phyloP scores from a whole-genome alignment of 2,888 invertebrate species.

The Hemithea aestivaria region DNA sequence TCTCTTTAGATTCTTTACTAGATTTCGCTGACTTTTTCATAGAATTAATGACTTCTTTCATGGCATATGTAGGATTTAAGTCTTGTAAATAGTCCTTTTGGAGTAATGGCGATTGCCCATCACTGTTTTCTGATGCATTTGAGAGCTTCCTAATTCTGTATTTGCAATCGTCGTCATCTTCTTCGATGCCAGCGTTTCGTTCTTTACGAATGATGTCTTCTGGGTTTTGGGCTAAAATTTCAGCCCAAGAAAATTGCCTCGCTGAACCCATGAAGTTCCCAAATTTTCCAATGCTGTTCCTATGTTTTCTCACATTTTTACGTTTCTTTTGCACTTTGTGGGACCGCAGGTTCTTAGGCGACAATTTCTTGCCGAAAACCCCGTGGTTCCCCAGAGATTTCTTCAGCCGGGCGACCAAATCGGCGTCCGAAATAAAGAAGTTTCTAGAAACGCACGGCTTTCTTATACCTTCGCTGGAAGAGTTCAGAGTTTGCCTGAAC shows the following conservation, averaged over 20 bases:
- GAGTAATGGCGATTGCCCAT: slow-evolving; percentile 53
- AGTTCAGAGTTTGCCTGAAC: slow-evolving; percentile 63
- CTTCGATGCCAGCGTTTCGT: slow-evolving; percentile 42
- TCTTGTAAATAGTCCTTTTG: slow-evolving; percentile 69
- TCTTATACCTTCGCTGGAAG: slow-evolving; percentile 65
- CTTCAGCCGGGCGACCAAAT: slow-evolving; percentile 65
- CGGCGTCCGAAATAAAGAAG: slow-evolving; percentile 71
- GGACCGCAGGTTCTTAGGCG: slow-evolving; percentile 82
- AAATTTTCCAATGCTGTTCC: slow-evolving; percentile 71
- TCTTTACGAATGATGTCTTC: slow-evolving; percentile 80
- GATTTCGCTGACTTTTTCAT: slow-evolving; percentile 72
- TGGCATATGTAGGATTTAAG: slow-evolving; percentile 84
- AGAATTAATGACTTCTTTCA: slow-evolving; percentile 82
- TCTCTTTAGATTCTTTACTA: slow-evolving; percentile 48
- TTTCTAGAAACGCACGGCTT: slow-evolving; percentile 70
- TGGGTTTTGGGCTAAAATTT: slow-evolving; percentile 82
- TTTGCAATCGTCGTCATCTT: slow-evolving; percentile 59
- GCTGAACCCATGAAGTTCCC: slow-evolving; percentile 75
- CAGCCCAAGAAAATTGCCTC: slow-evolving; percentile 82
- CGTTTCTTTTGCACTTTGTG: slow-evolving; percentile 70
- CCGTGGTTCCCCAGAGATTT: slow-evolving; percentile 74
- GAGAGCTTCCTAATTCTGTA: slow-evolving; percentile 69
- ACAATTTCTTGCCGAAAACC: slow-evolving; percentile 71
- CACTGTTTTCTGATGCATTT: slow-evolving; percentile 55
- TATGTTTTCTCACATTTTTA: slow-evolving; percentile 60